phyloP scores from a whole-genome alignment of 2,113 vertebrate species.

The Eretmochelys imbricata region DNA sequence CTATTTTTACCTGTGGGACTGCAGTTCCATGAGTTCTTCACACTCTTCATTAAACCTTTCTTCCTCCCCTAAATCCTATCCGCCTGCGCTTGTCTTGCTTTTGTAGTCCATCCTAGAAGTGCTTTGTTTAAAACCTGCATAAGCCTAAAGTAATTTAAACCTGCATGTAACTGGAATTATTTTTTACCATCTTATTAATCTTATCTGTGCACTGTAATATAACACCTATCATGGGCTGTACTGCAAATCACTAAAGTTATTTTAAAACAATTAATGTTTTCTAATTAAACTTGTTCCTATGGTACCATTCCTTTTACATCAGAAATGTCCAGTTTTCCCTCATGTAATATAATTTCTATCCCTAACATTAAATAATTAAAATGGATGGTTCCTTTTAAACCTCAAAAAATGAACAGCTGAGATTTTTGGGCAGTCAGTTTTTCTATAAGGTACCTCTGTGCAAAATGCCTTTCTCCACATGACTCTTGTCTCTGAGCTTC shows the following conservation, averaged over 20 bases:
- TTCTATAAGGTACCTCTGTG: background rate
- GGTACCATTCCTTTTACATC: rapidly evolving
- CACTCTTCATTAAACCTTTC: conserved; percentile 27
- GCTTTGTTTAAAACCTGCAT: background rate
- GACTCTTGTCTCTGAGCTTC: background rate
- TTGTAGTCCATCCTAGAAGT: background rate
- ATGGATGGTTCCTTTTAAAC: background rate
- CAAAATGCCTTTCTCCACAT: background rate
- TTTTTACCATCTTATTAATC: rapidly evolving
- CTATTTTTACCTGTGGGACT: background rate
- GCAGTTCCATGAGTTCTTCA: conserved; percentile 19
- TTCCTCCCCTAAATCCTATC: background rate
- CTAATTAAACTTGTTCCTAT: background rate
- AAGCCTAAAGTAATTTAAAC: background rate
- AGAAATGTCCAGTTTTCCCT: background rate
- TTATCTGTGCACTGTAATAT: rapidly evolving
- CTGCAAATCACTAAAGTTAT: background rate
- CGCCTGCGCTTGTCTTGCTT: conserved; percentile 32
- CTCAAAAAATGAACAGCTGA: rapidly evolving
- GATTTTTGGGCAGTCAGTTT: background rate
- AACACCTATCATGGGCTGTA: rapidly evolving
- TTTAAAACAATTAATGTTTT: background rate
- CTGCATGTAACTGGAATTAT: rapidly evolving
- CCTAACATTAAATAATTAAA: rapidly evolving
- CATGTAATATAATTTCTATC: background rate